A percentile compares a stretch with the other conserved stretches of the same genome.
Evolutionary conservation across 2,113 vertebrate genomes (phyloP).

Genomic region (Platysteira castanea): DNA sequence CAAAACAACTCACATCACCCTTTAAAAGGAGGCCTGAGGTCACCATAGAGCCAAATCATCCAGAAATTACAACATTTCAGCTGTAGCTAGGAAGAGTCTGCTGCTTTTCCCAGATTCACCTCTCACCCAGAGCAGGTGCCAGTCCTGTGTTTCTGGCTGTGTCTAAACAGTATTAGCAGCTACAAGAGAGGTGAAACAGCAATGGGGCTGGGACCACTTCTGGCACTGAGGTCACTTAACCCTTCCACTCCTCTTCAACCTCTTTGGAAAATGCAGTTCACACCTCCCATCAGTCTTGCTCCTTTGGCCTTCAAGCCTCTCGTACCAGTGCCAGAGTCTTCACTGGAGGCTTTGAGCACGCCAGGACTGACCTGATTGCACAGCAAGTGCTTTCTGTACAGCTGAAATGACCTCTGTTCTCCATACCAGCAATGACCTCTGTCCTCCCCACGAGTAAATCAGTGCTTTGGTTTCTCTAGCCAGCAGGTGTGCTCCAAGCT

Average conservation of each 20-base stretch:
- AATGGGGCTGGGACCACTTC: background rate
- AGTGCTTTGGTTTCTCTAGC: background rate
- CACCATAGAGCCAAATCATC: background rate
- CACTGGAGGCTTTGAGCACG: background rate
- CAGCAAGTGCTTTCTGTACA: background rate
- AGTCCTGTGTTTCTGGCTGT: background rate
- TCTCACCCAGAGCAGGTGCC: background rate
- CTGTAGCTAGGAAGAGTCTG: background rate
- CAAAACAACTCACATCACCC: background rate
- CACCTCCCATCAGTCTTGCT: background rate
- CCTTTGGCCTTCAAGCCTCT: background rate
- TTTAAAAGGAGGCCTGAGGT: background rate
- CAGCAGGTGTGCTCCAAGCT: rapidly evolving
- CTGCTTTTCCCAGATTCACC: background rate
- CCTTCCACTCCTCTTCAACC: background rate
- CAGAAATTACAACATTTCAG: background rate
- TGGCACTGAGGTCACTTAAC: background rate
- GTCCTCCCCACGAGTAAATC: background rate
- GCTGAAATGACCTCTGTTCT: background rate
- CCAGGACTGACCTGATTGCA: background rate
- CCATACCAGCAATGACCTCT: background rate
- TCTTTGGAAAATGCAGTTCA: background rate
- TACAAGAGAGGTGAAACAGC: background rate
- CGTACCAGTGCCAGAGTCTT: rapidly evolving
- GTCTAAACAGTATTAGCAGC: background rate